Percentiles rank a stretch among this genome's conserved stretches.
Conservation (phyloP, 2,113 vertebrate genomes). For the Okapia johnstoni region DNA sequence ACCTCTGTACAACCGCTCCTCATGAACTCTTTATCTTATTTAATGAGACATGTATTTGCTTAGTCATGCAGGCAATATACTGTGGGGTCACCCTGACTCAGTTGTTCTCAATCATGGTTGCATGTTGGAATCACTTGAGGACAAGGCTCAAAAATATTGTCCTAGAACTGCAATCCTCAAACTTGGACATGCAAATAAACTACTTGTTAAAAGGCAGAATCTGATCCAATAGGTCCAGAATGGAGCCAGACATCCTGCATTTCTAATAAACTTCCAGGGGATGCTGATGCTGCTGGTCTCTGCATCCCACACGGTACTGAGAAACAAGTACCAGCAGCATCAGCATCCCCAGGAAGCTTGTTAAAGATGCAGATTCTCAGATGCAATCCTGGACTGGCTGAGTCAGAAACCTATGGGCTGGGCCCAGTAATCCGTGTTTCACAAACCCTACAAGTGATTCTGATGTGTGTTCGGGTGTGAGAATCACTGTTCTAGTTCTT, state of each 20-base stretch:
- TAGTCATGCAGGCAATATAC: not conserved
- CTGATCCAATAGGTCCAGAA: not conserved
- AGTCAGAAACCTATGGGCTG: not conserved
- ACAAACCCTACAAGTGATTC: not conserved
- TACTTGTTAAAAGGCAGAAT: not conserved
- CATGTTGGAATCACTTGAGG: not conserved
- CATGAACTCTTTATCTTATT: not conserved
- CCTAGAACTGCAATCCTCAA: not conserved
- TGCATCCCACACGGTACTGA: not conserved
- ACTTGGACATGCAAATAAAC: not conserved
- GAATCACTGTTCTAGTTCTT: not conserved
- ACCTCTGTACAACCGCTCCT: not conserved
- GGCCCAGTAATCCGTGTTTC: not conserved
- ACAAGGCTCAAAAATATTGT: not conserved
- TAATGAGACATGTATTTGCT: not conserved
- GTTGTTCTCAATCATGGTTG: not conserved
- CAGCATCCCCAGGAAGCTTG: too few relatives aligned
- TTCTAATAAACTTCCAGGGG: not conserved
- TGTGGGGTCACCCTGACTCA: not conserved
- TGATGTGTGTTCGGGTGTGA: not conserved
- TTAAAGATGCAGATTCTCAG: not conserved
- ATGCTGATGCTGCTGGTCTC: not conserved
- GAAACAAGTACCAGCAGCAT: not conserved
- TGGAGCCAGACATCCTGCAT: not conserved
- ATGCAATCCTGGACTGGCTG: not conserved